These are phyloP conservation scores for Tenrec ecaudatus DNA, from an alignment of 2,113 vertebrate species.

Conservation along the genomic window DNA sequence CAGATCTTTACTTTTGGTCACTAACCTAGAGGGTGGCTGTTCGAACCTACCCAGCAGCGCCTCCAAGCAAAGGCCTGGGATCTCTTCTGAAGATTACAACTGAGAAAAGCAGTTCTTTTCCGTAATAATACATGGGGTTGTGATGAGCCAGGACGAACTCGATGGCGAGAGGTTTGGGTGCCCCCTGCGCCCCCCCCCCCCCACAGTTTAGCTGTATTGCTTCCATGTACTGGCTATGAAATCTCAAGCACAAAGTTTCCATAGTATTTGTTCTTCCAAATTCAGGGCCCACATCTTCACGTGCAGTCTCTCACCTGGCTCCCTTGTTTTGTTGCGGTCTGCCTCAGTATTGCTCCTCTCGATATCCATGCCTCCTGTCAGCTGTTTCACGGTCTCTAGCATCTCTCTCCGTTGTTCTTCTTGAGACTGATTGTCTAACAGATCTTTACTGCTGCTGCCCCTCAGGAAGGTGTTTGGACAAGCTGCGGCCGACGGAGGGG, in stretches of 20 bases:
- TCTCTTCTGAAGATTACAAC: not conserved
- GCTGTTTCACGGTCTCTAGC: slow-evolving; percentile 89
- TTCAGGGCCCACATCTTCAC: not conserved
- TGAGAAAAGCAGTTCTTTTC: not conserved
- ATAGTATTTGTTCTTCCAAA: not conserved
- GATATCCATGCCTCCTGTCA: slow-evolving; percentile 87
- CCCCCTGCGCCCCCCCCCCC: no score
- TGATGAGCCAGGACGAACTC: not conserved
- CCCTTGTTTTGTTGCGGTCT: slow-evolving; percentile 88
- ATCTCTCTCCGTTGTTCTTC: slow-evolving; percentile 92
- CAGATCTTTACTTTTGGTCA: not conserved
- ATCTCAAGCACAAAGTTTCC: not conserved
- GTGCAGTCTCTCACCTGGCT: slow-evolving; percentile 86
- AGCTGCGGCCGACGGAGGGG: slow-evolving; percentile 84
- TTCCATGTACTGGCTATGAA: not conserved
- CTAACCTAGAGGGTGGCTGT: not conserved
- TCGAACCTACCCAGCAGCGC: not conserved
- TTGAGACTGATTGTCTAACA: slow-evolving; percentile 89
- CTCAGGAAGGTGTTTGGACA: slow-evolving; percentile 89
- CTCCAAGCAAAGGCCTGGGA: not conserved
- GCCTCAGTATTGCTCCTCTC: slow-evolving; percentile 86
- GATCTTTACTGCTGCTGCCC: slow-evolving; percentile 92
- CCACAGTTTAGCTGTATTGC: not conserved
- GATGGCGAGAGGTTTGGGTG: not conserved
- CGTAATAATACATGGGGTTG: not conserved